phyloP scores from a whole-genome alignment of 2,888 invertebrate genomes.

The Agrenia bidenticulata region DNA sequence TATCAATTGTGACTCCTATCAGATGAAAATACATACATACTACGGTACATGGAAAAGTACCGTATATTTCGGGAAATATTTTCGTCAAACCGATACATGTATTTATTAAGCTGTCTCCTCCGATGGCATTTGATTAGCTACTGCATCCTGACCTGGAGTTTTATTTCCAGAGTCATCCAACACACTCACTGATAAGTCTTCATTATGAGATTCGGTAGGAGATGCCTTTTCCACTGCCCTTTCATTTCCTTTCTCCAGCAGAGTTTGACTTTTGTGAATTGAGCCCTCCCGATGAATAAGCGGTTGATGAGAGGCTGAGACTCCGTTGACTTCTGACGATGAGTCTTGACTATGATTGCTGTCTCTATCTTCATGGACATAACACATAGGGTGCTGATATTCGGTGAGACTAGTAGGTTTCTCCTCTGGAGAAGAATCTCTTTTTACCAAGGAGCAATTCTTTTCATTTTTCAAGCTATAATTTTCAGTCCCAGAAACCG shows the following conservation, averaged over 20 bases:
- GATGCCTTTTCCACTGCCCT: background rate
- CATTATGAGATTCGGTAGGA: conserved; percentile 1
- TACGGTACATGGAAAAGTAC: too few species aligned
- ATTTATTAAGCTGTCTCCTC: too few species aligned
- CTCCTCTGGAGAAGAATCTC: conserved; percentile 19
- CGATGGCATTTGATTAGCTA: too few species aligned
- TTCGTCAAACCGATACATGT: too few species aligned
- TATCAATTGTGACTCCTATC: too few species aligned
- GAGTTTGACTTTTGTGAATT: background rate
- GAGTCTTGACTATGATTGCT: conserved; percentile 10
- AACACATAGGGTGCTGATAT: conserved; percentile 33
- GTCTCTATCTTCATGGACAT: conserved; percentile 11
- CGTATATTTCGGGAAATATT: too few species aligned
- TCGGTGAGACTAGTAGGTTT: conserved; percentile 24
- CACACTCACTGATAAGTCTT: background rate
- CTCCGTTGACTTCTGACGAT: conserved; percentile 4
- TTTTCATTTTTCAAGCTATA: background rate
- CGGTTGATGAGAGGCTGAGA: conserved; percentile 4
- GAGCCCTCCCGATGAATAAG: conserved; percentile 17
- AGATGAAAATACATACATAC: too few species aligned
- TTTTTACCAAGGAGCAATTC: background rate
- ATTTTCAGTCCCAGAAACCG: background rate
- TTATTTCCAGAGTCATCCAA: too few species aligned
- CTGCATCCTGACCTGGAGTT: too few species aligned
- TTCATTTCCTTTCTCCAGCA: background rate